Evolutionary conservation across 2,797 vertebrate species (phyloP).

Genomic region (Scleropages formosus): DNA sequence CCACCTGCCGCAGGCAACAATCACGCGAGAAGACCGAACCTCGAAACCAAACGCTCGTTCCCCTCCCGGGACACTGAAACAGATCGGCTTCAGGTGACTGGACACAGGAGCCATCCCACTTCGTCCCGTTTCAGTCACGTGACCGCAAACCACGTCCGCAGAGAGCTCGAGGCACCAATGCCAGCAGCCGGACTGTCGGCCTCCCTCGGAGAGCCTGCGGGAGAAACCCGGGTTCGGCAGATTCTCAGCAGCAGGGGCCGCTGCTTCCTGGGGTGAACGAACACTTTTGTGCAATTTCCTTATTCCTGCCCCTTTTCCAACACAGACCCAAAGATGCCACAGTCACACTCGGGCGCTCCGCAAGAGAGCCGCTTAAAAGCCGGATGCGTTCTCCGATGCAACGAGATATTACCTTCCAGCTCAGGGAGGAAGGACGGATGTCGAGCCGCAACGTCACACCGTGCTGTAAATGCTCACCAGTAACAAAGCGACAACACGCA

Average conservation of each 20-base stretch:
- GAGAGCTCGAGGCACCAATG: neutral
- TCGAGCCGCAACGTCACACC: too few species aligned
- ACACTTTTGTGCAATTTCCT: neutral
- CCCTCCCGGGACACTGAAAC: neutral
- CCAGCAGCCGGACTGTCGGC: slow-evolving; percentile 19
- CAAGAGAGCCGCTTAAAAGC: too few species aligned
- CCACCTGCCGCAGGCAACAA: neutral
- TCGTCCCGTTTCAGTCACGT: neutral
- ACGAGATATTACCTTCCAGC: too few species aligned
- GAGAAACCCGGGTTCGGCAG: too few species aligned
- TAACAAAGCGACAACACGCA: too few species aligned
- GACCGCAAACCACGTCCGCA: neutral
- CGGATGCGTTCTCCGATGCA: too few species aligned
- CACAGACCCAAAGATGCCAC: too few species aligned
- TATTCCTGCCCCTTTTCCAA: neutral
- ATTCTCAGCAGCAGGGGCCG: too few species aligned
- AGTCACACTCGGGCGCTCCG: too few species aligned
- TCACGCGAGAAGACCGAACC: slow-evolving; percentile 10
- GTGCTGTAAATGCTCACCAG: too few species aligned
- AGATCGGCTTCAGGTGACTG: neutral
- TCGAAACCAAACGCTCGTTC: neutral
- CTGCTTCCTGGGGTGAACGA: too few species aligned
- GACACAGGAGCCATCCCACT: neutral
- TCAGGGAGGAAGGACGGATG: too few species aligned
- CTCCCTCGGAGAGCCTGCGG: neutral